These are phyloP conservation scores for Alloscopus bannaensis DNA, from an alignment of 2,888 invertebrate species.

Conservation along the genomic window DNA sequence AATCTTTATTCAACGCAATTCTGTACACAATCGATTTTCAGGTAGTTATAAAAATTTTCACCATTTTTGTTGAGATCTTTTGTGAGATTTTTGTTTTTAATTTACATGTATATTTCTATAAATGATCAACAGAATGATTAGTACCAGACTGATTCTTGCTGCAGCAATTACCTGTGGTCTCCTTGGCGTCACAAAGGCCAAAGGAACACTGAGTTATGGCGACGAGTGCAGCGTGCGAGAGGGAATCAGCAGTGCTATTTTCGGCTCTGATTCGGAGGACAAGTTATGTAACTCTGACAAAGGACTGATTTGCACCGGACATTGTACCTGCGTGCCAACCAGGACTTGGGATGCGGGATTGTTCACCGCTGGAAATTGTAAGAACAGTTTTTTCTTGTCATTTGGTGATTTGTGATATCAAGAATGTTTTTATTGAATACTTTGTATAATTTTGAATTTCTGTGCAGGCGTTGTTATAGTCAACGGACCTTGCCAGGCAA, in stretches of 20 bases:
- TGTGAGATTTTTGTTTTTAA: too few relatives aligned
- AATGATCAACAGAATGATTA: too few relatives aligned
- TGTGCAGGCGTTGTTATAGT: constrained; percentile 28
- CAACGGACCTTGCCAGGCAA: constrained; percentile 38
- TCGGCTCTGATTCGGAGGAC: background rate
- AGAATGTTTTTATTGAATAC: background rate
- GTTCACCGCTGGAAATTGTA: constrained; percentile 31
- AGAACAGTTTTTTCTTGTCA: too few relatives aligned
- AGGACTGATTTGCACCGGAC: constrained; percentile 41
- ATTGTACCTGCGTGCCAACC: constrained; percentile 46
- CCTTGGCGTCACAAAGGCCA: constrained; percentile 16
- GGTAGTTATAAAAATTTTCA: too few relatives aligned
- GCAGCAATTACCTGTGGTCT: too few relatives aligned
- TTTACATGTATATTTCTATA: too few relatives aligned
- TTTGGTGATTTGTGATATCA: too few relatives aligned
- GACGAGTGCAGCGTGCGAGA: constrained; percentile 44
- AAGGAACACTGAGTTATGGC: constrained; percentile 30
- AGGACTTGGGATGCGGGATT: constrained; percentile 49
- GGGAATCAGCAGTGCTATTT: constrained; percentile 8
- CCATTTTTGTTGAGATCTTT: too few relatives aligned
- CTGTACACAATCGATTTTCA: too few relatives aligned
- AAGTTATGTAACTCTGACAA: constrained; percentile 28
- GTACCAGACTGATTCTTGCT: too few relatives aligned
- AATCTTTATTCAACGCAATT: too few relatives aligned
- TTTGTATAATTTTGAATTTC: background rate